Evolutionary conservation across 2,888 invertebrate genomes (phyloP).

Genomic region (Drosophila histrio): DNA sequence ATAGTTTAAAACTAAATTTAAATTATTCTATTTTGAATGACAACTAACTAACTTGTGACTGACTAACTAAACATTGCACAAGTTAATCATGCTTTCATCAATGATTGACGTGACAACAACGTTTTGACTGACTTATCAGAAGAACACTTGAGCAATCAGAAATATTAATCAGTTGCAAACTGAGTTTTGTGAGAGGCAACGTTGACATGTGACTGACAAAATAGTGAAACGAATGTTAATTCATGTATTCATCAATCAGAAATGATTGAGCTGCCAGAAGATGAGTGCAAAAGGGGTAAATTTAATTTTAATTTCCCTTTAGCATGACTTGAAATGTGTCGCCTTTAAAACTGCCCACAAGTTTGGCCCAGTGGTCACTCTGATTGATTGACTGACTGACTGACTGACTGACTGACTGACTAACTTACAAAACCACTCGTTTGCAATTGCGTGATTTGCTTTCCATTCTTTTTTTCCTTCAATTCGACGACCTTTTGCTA

Average conservation of each 20-base stretch:
- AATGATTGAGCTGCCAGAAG: background rate
- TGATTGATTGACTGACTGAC: slow-evolving; percentile 47
- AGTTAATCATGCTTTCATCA: too few species aligned
- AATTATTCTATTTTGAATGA: background rate
- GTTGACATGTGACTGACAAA: background rate
- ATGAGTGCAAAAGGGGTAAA: too few species aligned
- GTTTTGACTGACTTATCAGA: too few species aligned
- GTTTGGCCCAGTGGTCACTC: slow-evolving; percentile 15
- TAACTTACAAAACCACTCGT: slow-evolving; percentile 50
- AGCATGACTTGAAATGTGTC: background rate
- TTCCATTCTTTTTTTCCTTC: background rate
- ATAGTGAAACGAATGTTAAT: background rate
- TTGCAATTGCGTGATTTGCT: slow-evolving; percentile 65
- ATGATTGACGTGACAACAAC: too few species aligned
- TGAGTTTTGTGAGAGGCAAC: too few species aligned
- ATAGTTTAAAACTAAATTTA: background rate
- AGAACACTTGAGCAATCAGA: too few species aligned
- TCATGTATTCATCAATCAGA: background rate
- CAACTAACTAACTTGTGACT: too few species aligned
- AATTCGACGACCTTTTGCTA: slow-evolving; percentile 27
- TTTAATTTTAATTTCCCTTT: background rate
- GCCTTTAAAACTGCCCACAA: background rate
- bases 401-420: slow-evolving; percentile 47
- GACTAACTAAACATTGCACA: too few species aligned
- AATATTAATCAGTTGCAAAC: too few species aligned